A percentile compares a stretch with the other conserved stretches of the same genome.
These are phyloP conservation scores for Apogon talboti DNA, from an alignment of 2,797 vertebrate genomes.

Conservation along the genomic window DNA sequence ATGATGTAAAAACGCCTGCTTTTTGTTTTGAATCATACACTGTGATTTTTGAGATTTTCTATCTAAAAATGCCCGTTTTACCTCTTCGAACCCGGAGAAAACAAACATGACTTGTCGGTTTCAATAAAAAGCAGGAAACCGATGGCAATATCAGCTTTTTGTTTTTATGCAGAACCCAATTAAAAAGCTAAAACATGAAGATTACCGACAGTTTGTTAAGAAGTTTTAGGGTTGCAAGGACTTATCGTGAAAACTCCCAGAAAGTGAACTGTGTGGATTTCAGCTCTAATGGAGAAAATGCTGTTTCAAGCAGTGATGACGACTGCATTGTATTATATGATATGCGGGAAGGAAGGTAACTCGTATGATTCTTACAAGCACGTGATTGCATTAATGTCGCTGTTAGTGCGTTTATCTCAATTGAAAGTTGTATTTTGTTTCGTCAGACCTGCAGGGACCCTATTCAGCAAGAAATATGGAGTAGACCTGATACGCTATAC, in stretches of 20 bases:
- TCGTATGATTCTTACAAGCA: slow-evolving; percentile 9
- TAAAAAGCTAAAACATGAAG: slow-evolving; percentile 81
- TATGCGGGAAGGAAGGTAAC: slow-evolving; percentile 93
- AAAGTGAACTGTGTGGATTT: slow-evolving; percentile 95
- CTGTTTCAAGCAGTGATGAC: slow-evolving; percentile 92
- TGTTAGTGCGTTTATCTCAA: not conserved
- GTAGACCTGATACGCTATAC: slow-evolving; percentile 95
- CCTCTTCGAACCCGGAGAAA: no score
- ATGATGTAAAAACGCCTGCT: no score
- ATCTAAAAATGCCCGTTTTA: no score
- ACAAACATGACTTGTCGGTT: no score
- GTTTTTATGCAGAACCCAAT: not conserved
- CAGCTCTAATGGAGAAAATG: slow-evolving; percentile 90
- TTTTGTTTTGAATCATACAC: no score
- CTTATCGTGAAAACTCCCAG: slow-evolving; percentile 88
- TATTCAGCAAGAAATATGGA: slow-evolving; percentile 96
- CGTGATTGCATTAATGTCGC: not conserved
- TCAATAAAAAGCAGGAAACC: no score
- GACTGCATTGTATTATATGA: slow-evolving; percentile 94
- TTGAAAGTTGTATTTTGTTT: not conserved
- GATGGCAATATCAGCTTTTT: no score
- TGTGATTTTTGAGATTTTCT: no score
- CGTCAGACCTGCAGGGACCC: slow-evolving; percentile 86
- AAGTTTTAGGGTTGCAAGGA: slow-evolving; percentile 93
- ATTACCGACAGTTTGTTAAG: slow-evolving; percentile 90